Evolutionary conservation across 2,113 vertebrate species (phyloP), one percentile per base, ranked within the genome.

Genomic region (Melospiza georgiana): DNA sequence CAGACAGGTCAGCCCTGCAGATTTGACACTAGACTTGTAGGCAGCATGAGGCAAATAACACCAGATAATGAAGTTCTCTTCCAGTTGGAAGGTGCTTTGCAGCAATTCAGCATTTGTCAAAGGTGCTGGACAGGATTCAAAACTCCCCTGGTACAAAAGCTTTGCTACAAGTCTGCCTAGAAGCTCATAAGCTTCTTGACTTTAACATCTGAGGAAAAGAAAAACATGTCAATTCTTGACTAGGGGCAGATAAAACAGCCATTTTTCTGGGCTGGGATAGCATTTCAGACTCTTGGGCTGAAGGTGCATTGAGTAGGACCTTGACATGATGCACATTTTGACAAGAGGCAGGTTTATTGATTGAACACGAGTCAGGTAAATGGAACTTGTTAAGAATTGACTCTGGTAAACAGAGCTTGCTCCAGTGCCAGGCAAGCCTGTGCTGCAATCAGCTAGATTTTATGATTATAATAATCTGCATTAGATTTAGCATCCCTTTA

Each of bases 261-360:
- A 3, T 89, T 95, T 69, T 89, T 16, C 54, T 78, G 58, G 41
- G 58, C 14, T 68, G 39, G 16, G 54, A 78, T 62, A 73, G 14
- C 28, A 89, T 91, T 87, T 73, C 89, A 89, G 71, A 51, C n/a
- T 65, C 44, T 51, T 41, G 37, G n/a, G 57, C 62, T 76, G 41
- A 44, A 89, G 63, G 51, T 52, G 19, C 58, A 55, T 84, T 3
- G 19, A 65, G 44, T 0, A 65, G 69, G 80, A 73, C 63, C 74
- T 46, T 69, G 78, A 79, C 62, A 67, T 24, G 44, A 91, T 68
- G 75, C 61, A 78, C n/a, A 20, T 30, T 94, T 79, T 89, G 84
- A 95, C 75, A 89, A 77, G 62, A 91, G 74, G 58, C 25, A 55
- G 66, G 39, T 85, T 94, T 79, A 85, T 63, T 79, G 76, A 89